Percentiles rank a stretch among this genome's conserved stretches.
Evolutionary conservation across 2,888 invertebrate species (phyloP).

Genomic region (Nasonia oneida): DNA sequence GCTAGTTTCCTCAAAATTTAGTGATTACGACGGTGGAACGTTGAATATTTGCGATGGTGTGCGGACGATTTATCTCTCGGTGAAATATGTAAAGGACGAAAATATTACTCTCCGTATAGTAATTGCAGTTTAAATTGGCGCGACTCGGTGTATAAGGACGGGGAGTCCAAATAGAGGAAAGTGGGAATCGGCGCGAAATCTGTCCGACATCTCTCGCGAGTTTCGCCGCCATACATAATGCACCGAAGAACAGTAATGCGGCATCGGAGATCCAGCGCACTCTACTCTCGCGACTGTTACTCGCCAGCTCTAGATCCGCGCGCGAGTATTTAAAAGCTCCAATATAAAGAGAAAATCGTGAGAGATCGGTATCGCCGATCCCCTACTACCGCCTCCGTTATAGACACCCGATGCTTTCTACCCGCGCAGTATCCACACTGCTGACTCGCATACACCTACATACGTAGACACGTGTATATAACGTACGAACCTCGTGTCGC

Average conservation of each 20-base stretch:
- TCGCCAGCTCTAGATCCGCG: background rate
- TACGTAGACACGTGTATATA: background rate
- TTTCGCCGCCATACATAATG: constrained; percentile 16
- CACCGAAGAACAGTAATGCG: constrained; percentile 19
- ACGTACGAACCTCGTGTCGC: constrained; percentile 29
- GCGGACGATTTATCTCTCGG: too few species aligned
- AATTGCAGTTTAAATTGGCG: constrained; percentile 5
- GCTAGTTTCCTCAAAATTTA: background rate
- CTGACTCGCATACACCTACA: background rate
- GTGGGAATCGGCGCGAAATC: constrained; percentile 27
- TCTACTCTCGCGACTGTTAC: constrained; percentile 33
- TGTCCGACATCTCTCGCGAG: background rate
- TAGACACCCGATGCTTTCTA: constrained; percentile 45
- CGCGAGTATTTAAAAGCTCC: constrained; percentile 51
- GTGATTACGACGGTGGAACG: too few species aligned
- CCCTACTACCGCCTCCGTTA: constrained; percentile 58
- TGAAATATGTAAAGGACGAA: too few species aligned
- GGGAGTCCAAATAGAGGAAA: constrained; percentile 3
- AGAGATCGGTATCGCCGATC: constrained; percentile 64
- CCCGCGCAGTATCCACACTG: background rate
- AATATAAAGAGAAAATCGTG: constrained; percentile 59
- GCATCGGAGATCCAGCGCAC: background rate
- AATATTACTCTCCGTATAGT: too few species aligned
- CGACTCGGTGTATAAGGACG: background rate
- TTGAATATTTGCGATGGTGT: too few species aligned